Evolutionary conservation across 2,113 vertebrate species (phyloP).

Genomic region (Microcebus tavaratra): DNA sequence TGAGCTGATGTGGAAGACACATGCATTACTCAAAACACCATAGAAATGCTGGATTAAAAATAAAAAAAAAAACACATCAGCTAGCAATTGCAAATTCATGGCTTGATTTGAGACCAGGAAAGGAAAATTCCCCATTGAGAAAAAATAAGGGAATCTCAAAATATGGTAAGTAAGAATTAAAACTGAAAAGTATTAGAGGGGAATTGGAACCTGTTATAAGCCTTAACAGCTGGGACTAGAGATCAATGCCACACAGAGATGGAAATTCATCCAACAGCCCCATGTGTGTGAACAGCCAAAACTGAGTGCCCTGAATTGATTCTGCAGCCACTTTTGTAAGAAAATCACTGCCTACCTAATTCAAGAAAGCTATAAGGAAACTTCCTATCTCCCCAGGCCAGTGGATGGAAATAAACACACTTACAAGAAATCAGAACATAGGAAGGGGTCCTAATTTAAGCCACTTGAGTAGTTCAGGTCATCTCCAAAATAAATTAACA

Average conservation of each 20-base stretch:
- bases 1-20: background rate
- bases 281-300: background rate
- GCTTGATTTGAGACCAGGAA: background rate
- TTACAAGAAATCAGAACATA: background rate
- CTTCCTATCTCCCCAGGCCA: background rate
- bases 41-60: background rate
- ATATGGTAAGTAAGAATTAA: constrained; percentile 30
- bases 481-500: background rate
- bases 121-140: background rate
- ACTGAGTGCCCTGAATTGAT: background rate
- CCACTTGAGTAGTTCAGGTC: background rate
- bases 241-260: background rate
- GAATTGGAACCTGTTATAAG: background rate
- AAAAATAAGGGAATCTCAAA: background rate
- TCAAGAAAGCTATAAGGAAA: background rate
- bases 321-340: background rate
- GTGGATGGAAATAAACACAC: background rate
- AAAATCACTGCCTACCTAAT: background rate
- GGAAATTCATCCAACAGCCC: background rate
- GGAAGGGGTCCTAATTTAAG: background rate
- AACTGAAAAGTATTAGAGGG: background rate
- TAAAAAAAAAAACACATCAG: background rate
- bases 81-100: background rate
- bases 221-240: background rate
- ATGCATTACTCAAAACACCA: background rate